Evolutionary conservation across 53 echinoderm and acorn worm genomes (phyloP).

Genomic region (Paracentrotus lividus): DNA sequence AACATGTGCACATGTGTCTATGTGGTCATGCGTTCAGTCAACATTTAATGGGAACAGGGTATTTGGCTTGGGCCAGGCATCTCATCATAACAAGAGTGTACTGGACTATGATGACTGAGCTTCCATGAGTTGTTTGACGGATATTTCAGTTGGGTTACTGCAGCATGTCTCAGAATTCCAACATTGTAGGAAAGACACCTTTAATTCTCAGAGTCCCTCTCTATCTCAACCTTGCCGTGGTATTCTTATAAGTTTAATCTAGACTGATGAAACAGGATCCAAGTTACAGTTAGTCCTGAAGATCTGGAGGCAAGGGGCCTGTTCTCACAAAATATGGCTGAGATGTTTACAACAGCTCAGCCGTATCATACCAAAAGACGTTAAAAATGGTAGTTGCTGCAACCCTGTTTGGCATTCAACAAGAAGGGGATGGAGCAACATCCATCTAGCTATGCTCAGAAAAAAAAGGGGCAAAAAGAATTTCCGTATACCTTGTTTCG

Average conservation of each 20-base stretch:
- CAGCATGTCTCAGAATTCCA: neutral
- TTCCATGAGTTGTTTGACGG: neutral
- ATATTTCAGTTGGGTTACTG: neutral
- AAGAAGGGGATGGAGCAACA: too few relatives aligned
- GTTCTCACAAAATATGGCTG: neutral
- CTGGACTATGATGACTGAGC: neutral
- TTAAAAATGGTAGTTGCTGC: too few relatives aligned
- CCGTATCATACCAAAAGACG: neutral
- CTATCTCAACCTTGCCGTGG: neutral
- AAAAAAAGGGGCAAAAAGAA: too few relatives aligned
- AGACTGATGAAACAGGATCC: neutral
- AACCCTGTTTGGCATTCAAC: too few relatives aligned
- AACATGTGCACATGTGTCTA: too few relatives aligned
- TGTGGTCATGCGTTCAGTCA: too few relatives aligned
- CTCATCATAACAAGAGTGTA: too few relatives aligned
- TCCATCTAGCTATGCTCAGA: too few relatives aligned
- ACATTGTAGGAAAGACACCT: neutral
- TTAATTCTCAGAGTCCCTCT: neutral
- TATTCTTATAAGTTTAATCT: neutral
- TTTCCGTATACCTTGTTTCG: too few relatives aligned
- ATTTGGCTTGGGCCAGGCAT: too few relatives aligned
- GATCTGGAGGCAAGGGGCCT: neutral
- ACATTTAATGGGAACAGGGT: too few relatives aligned
- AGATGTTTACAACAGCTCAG: neutral
- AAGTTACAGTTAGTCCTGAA: neutral